Evolutionary conservation across 2,888 invertebrate species (phyloP), one percentile per base, ranked within the genome.

Genomic region (Hofmannophila pseudospretella): DNA sequence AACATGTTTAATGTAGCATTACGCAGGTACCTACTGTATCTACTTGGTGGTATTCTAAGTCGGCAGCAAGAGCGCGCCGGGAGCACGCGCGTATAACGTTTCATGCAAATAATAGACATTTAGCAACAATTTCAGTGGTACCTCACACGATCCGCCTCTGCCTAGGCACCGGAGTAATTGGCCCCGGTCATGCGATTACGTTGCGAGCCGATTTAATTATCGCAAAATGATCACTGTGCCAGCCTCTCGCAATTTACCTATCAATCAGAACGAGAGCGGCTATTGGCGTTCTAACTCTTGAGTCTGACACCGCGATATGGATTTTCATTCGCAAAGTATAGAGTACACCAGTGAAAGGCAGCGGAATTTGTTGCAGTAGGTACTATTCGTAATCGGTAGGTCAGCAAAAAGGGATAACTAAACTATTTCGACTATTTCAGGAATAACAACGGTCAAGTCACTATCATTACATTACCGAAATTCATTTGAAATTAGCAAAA

Each of bases 181-280:
- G 73, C 59, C 59, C 69, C 67, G 73, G 84, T 85, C 88, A 88
- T 85, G 88, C 88, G 81, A 87, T 85, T 86, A 84, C 76, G 73
- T 84, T 81, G 66, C 80, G 72, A 71, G 74, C 60, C 77, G 69
- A 86, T 86, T 87, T 88, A 88, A 88, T 88, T 88, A 86, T 84
- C 71, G 72, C 67, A 51, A 84, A 86, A 86, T 84, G 77, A 87
- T 86, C 85, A 70, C 69, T 75, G 61, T 76, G 72, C 76, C 71
- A 74, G 80, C 75, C 77, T 79, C 70, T 67, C 47, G 76, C 77
- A 86, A 88, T 88, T 88, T 88, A 81, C 71, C 85, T 79, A 86
- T 88, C 88, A 86, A 82, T 88, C 87, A 87, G 69, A 58, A 57
- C 36, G 56, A 59, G 66, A 63, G 62, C 64, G 58, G 58, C 52